Evolutionary conservation across 2,888 invertebrate species (phyloP).

Genomic region (Noctua janthina): DNA sequence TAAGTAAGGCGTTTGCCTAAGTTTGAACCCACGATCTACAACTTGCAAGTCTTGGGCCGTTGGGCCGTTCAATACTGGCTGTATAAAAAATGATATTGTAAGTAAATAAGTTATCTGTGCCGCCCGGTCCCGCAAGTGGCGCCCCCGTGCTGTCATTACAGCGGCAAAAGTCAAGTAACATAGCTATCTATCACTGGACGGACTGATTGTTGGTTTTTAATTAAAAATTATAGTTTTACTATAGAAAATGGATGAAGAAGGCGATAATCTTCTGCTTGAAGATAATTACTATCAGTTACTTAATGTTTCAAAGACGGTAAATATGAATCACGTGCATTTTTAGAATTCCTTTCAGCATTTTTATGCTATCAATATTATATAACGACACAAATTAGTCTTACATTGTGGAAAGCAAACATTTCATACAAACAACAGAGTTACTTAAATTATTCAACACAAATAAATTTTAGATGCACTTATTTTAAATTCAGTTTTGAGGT

Average conservation of each 20-base stretch:
- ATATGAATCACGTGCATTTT: constrained; percentile 80
- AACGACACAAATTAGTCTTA: constrained; percentile 62
- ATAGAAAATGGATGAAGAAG: constrained; percentile 92
- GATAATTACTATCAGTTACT: constrained; percentile 97
- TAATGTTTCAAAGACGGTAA: constrained; percentile 96
- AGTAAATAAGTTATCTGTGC: constrained; percentile 48
- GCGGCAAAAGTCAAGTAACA: constrained; percentile 70
- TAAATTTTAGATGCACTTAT: constrained; percentile 20
- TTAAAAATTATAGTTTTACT: constrained; percentile 65
- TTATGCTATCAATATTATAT: constrained; percentile 73
- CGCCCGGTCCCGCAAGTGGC: constrained; percentile 37
- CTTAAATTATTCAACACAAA: constrained; percentile 1
- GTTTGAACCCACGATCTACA: neutral
- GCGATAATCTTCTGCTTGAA: constrained; percentile 92
- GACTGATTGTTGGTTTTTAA: constrained; percentile 63
- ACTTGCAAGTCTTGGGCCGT: neutral
- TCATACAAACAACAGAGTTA: constrained; percentile 7
- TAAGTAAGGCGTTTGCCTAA: neutral
- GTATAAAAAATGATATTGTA: neutral
- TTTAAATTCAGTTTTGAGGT: constrained; percentile 68
- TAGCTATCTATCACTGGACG: constrained; percentile 56
- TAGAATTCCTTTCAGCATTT: constrained; percentile 72
- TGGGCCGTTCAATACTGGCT: constrained; percentile 16
- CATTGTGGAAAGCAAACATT: constrained; percentile 21
- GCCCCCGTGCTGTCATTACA: constrained; percentile 69